Conservation (phyloP, 2,888 invertebrate genomes). For the Agrotis ipsilon region DNA sequence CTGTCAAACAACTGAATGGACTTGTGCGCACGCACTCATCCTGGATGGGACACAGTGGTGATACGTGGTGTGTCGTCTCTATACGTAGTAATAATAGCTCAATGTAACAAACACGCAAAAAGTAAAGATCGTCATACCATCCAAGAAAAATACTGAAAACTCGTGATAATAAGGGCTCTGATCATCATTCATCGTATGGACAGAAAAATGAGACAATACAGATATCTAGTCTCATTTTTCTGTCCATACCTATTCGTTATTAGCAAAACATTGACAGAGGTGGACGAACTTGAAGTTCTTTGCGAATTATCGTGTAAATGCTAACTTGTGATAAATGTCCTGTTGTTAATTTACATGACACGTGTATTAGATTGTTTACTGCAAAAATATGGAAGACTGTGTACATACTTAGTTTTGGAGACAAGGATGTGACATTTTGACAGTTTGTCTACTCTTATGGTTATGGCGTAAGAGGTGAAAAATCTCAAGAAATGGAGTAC, state of each 20-base stretch:
- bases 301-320: slow-evolving; percentile 49
- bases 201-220: too few relatives aligned
- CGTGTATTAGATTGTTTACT: not conserved
- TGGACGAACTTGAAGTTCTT: slow-evolving; percentile 44
- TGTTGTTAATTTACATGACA: not conserved
- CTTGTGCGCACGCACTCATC: too few relatives aligned
- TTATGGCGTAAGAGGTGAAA: not conserved
- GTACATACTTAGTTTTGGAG: slow-evolving; percentile 1
- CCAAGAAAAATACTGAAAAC: too few relatives aligned
- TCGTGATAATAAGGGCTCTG: too few relatives aligned
- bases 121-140: too few relatives aligned
- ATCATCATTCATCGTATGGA: too few relatives aligned
- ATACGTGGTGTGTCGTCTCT: too few relatives aligned
- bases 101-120: too few relatives aligned
- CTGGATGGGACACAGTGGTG: too few relatives aligned
- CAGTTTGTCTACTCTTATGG: not conserved
- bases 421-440: not conserved
- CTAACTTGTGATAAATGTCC: slow-evolving; percentile 40
- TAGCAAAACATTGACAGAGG: slow-evolving; percentile 42
- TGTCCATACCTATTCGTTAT: slow-evolving; percentile 17
- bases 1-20: too few relatives aligned
- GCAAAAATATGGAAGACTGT: not conserved
- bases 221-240: not conserved
- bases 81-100: too few relatives aligned
- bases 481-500: not conserved